A percentile compares a stretch with the other conserved stretches of the same genome.
Evolutionary conservation across 1,140 invertebrate species (phyloP).

Genomic region (Penaeus chinensis): DNA sequence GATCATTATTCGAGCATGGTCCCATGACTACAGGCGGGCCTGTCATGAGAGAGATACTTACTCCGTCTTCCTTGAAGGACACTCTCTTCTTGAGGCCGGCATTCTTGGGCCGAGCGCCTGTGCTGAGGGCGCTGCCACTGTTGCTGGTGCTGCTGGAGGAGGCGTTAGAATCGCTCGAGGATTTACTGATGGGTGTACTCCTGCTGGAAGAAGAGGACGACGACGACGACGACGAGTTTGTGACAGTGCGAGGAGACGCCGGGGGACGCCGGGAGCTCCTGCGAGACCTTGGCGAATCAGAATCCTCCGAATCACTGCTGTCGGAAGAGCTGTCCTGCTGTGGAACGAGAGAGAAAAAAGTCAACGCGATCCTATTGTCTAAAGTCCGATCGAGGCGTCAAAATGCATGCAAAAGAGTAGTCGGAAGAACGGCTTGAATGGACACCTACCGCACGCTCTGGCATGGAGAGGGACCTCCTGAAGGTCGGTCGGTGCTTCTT

Average conservation of each 20-base stretch:
- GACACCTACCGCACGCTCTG: constrained; percentile 52
- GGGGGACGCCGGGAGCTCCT: constrained; percentile 57
- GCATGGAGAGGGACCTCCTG: constrained; percentile 58
- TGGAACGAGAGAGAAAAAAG: not conserved
- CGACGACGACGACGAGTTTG: constrained; percentile 52
- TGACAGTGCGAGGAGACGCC: constrained; percentile 50
- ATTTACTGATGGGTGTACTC: constrained; percentile 61
- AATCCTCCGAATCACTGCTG: constrained; percentile 43
- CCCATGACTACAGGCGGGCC: too few relatives aligned
- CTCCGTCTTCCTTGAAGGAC: constrained; percentile 62
- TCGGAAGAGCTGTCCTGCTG: constrained; percentile 36
- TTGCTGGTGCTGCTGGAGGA: constrained; percentile 44
- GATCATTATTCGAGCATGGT: too few relatives aligned
- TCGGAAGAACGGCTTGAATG: not conserved
- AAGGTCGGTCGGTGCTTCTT: constrained; percentile 54
- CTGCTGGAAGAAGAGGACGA: constrained; percentile 50
- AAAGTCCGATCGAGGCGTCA: too few relatives aligned
- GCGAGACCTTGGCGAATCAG: constrained; percentile 27
- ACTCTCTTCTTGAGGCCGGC: constrained; percentile 62
- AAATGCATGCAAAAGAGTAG: not conserved
- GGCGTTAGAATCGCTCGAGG: constrained; percentile 62
- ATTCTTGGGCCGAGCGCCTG: constrained; percentile 62
- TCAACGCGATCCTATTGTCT: too few relatives aligned
- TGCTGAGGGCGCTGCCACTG: constrained; percentile 44
- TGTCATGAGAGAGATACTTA: constrained; percentile 22